phyloP scores from a whole-genome alignment of 1,140 invertebrate species.

The Drosophila prosaltans region DNA sequence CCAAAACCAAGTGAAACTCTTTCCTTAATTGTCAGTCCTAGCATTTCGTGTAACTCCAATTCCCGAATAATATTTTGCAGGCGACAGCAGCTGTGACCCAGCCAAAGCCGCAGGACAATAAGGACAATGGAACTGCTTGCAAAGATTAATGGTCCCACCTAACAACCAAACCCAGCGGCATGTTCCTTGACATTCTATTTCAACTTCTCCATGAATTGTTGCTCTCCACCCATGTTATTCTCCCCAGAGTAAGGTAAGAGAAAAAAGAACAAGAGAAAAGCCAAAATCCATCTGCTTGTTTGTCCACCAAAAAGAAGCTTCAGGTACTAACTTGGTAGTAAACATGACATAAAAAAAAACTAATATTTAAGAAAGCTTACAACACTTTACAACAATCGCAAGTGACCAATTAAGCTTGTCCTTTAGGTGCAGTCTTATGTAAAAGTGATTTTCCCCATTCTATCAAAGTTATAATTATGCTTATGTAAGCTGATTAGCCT shows the following conservation, averaged over 20 bases:
- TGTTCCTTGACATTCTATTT: neutral
- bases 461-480: too few species aligned
- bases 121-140: neutral
- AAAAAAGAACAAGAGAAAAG: neutral
- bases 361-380: too few species aligned
- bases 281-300: neutral
- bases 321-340: neutral
- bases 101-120: conserved; percentile 3
- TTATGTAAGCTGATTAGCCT: too few species aligned
- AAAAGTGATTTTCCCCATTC: too few species aligned
- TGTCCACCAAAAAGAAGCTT: neutral
- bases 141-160: neutral
- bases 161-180: neutral
- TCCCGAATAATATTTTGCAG: conserved; percentile 8
- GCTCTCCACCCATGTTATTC: neutral
- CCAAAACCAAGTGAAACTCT: neutral
- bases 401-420: too few species aligned
- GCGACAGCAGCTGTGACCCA: neutral
- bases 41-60: neutral
- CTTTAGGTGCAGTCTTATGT: too few species aligned
- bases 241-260: neutral
- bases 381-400: too few species aligned
- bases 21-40: conserved; percentile 1
- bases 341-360: neutral
- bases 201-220: neutral